These are phyloP conservation scores for Nephrotoma flavescens DNA, from an alignment of 2,888 invertebrate genomes.

Conservation along the genomic window DNA sequence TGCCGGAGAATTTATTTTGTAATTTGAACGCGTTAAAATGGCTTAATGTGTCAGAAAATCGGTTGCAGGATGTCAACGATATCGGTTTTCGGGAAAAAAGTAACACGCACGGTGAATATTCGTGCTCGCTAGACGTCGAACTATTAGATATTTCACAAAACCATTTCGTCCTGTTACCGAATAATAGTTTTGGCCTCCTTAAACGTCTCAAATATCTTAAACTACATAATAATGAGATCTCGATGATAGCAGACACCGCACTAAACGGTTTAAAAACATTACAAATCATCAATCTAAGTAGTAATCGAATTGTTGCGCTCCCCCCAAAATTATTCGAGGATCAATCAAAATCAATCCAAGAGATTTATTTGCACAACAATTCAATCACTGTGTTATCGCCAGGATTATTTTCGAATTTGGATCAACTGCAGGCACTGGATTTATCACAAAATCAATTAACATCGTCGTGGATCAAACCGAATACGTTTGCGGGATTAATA, in stretches of 20 bases:
- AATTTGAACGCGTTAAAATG: constrained; percentile 61
- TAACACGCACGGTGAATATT: constrained; percentile 15
- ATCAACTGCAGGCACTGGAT: constrained; percentile 67
- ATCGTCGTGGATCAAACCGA: constrained; percentile 71
- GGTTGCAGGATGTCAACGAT: constrained; percentile 75
- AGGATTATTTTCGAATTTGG: constrained; percentile 70
- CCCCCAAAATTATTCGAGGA: constrained; percentile 76
- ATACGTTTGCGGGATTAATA: constrained; percentile 76
- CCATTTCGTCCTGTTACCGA: constrained; percentile 69
- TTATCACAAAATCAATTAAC: constrained; percentile 75
- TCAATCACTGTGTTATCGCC: constrained; percentile 75
- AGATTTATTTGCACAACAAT: constrained; percentile 83
- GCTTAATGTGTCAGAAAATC: constrained; percentile 75
- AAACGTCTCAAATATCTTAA: constrained; percentile 64
- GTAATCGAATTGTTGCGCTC: constrained; percentile 77
- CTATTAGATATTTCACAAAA: constrained; percentile 72
- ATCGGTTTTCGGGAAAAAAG: constrained; percentile 50
- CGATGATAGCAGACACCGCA: constrained; percentile 73
- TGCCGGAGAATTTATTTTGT: constrained; percentile 75
- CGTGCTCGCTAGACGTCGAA: constrained; percentile 68
- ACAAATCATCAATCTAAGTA: constrained; percentile 74
- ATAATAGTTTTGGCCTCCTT: constrained; percentile 66
- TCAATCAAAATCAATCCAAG: constrained; percentile 62
- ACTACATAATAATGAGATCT: constrained; percentile 77
- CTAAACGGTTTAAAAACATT: constrained; percentile 66